Percentiles rank a stretch among this genome's conserved stretches.
These are phyloP conservation scores for Calyptommatus sinebrachiatus DNA, from an alignment of 2,113 vertebrate species.

Conservation along the genomic window DNA sequence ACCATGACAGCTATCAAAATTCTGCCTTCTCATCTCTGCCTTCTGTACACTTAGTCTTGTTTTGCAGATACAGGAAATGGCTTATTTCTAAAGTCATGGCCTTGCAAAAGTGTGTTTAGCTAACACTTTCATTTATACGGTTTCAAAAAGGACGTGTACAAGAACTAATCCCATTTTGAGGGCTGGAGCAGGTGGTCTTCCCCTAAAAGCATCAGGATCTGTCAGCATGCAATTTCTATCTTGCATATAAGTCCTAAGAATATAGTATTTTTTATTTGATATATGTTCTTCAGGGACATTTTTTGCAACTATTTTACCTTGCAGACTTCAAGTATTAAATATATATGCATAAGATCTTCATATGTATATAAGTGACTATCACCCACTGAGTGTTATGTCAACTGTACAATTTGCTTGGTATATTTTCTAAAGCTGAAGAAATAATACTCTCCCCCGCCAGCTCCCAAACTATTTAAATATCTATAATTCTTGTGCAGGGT, in stretches of 20 bases:
- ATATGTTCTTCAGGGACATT: not conserved
- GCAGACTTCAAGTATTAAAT: not conserved
- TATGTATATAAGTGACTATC: not conserved
- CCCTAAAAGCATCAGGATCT: not conserved
- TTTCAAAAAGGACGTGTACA: no score
- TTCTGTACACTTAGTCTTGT: no score
- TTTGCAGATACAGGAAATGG: no score
- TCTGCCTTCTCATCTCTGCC: no score
- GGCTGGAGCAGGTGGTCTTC: no score
- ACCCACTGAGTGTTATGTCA: not conserved
- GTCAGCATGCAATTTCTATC: no score
- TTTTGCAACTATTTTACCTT: not conserved
- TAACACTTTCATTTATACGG: no score
- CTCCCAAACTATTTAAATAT: slow-evolving; percentile 2
- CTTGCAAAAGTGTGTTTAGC: no score
- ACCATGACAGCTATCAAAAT: no score
- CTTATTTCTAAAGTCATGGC: no score
- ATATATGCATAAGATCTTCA: not conserved
- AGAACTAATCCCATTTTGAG: no score
- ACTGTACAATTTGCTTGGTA: not conserved
- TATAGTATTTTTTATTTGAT: not conserved
- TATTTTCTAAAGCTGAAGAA: slow-evolving; percentile 1
- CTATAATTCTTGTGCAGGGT: slow-evolving; percentile 29
- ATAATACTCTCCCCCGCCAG: slow-evolving; percentile 19
- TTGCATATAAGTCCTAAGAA: not conserved